These are phyloP conservation scores for Poeciliopsis gracilis DNA, from an alignment of 2,797 vertebrate species.

Conservation along the genomic window DNA sequence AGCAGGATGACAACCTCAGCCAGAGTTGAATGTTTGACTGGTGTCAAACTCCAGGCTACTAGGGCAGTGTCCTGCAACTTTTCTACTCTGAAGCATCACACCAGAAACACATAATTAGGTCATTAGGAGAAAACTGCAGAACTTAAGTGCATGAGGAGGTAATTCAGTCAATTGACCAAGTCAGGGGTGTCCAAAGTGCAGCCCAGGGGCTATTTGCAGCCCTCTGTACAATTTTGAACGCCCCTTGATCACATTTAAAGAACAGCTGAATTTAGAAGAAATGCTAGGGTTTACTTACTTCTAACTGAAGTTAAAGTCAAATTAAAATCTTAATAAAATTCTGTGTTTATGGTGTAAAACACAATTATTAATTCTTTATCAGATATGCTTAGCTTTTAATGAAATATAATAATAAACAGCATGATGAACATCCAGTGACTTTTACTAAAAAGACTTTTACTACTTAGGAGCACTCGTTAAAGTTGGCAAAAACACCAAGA, in stretches of 20 bases:
- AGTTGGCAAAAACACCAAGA: no score
- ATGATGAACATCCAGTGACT: not conserved
- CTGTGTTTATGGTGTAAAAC: not conserved
- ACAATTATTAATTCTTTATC: not conserved
- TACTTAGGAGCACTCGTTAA: not conserved
- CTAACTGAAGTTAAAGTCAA: not conserved
- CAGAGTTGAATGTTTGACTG: not conserved
- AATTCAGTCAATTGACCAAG: not conserved
- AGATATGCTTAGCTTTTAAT: not conserved
- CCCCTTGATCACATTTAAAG: not conserved
- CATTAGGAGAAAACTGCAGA: not conserved
- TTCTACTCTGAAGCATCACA: not conserved
- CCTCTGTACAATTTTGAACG: not conserved
- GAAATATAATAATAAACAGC: not conserved
- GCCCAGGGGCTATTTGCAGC: not conserved
- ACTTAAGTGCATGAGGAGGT: not conserved
- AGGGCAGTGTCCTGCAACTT: not conserved
- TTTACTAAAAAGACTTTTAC: not conserved
- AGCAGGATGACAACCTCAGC: not conserved
- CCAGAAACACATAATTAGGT: not conserved
- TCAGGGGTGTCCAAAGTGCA: not conserved
- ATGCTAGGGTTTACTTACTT: not conserved
- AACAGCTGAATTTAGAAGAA: not conserved
- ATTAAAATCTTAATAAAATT: slow-evolving; percentile 1
- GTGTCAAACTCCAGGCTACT: not conserved